Conservation (phyloP, 1,140 invertebrate species). For the Drosophila ercepeae region DNA sequence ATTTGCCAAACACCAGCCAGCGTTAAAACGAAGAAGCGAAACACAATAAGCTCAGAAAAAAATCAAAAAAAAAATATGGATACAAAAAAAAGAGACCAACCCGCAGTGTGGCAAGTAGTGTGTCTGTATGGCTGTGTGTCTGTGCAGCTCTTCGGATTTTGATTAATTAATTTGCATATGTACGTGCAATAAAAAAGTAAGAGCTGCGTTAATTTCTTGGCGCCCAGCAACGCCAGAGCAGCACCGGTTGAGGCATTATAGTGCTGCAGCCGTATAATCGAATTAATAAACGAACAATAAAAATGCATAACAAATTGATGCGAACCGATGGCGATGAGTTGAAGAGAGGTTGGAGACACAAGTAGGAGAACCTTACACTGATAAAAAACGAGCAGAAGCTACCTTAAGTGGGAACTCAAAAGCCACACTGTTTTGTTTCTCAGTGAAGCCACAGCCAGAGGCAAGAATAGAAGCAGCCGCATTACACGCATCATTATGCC, state of each 20-base stretch:
- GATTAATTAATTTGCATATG: constrained; percentile 80
- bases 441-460: neutral
- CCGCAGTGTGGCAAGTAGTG: constrained; percentile 34
- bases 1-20: constrained; percentile 58
- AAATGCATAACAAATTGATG: constrained; percentile 80
- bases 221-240: constrained; percentile 19
- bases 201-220: constrained; percentile 64
- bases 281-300: constrained; percentile 81
- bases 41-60: neutral
- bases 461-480: constrained; percentile 24
- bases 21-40: constrained; percentile 12
- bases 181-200: constrained; percentile 70
- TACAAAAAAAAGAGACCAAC: neutral
- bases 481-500: constrained; percentile 77
- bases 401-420: no score
- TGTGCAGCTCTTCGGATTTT: constrained; percentile 56
- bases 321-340: constrained; percentile 31
- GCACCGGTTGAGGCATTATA: constrained; percentile 34
- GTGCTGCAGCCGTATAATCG: constrained; percentile 78
- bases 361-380: neutral
- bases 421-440: neutral
- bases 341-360: constrained; percentile 34
- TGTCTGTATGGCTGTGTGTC: no score
- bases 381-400: no score
- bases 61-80: no score